Conservation (phyloP, 2,888 invertebrate genomes). For the Parelbella ahira region DNA sequence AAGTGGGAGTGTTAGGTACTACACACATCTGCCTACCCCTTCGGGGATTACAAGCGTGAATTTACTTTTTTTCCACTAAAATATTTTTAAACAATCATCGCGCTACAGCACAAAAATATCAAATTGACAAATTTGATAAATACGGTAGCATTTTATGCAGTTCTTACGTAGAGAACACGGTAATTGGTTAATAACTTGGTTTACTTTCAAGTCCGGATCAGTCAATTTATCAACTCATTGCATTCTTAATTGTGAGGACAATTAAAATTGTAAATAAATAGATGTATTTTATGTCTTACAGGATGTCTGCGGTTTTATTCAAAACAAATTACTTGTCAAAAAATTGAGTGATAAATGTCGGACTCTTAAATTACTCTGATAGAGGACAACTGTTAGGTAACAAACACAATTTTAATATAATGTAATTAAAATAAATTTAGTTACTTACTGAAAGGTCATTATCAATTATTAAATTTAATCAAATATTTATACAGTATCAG, state of each 20-base stretch:
- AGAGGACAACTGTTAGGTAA: too few relatives aligned
- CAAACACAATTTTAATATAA: too few relatives aligned
- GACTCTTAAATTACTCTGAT: too few relatives aligned
- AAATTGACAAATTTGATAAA: slow-evolving; percentile 23
- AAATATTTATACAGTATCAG: too few relatives aligned
- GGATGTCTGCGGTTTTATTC: slow-evolving; percentile 12
- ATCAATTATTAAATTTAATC: too few relatives aligned
- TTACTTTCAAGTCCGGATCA: slow-evolving; percentile 54
- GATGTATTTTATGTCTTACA: slow-evolving; percentile 7
- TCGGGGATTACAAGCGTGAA: too few relatives aligned
- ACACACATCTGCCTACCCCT: too few relatives aligned
- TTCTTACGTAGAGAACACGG: slow-evolving; percentile 51
- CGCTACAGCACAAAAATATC: slow-evolving; percentile 8
- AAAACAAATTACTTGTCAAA: too few relatives aligned
- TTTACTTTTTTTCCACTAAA: not conserved
- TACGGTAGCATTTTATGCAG: slow-evolving; percentile 44
- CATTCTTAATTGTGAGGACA: slow-evolving; percentile 25
- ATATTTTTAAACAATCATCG: slow-evolving; percentile 1
- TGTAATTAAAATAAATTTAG: too few relatives aligned
- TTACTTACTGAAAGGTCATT: too few relatives aligned
- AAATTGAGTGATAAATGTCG: too few relatives aligned
- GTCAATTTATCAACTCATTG: slow-evolving; percentile 45
- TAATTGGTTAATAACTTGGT: slow-evolving; percentile 51
- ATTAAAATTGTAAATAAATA: slow-evolving; percentile 21
- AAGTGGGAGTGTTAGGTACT: too few relatives aligned